Evolutionary conservation across 1,140 invertebrate genomes (phyloP), one percentile per base, ranked within the genome.

Genomic region (Anastrepha ludens): DNA sequence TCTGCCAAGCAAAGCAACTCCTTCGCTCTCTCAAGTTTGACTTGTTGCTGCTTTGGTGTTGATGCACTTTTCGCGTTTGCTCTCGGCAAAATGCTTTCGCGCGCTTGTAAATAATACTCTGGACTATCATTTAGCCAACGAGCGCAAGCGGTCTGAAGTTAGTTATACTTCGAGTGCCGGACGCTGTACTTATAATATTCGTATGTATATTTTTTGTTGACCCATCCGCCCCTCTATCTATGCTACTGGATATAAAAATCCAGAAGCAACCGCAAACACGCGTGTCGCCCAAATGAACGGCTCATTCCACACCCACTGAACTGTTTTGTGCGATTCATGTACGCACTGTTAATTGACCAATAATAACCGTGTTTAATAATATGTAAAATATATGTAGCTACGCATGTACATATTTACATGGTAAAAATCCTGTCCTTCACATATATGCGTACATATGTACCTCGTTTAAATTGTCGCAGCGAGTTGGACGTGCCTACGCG

Each of bases 341-440:
- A 74, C 41, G 41, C 7, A 74, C 15, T 74, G 41, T 44, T 41
- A 74, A 74, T 74, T 74, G 17, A 47, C 15, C 39, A 47, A 74
- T 29, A 29, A 29, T 29, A 29, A 29, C 29, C 29, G 29, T 29
- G 29, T 29, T 29, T 29, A 29, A 29, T 29, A 29, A 74, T 3
- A 39, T 74, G 70, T 47, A 74, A 74, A 70, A 11, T 74, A 81
- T 74, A 0, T 15, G 67, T 47, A 6, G 1, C 0, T 74, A 47
- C 5, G 41, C 41, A 47, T 74, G 67, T 44, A 6, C 1, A n/a
- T 44, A n/a, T 44, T 81, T 55, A 47, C 74, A 81, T 29, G n/a
- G 74, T 81, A 55, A 17, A 81, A 81, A 81, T 29, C n/a, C 20
- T 81, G 74, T 55, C 74, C 74, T 81, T 81, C 74, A 81, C 74